Base-by-base conservation (phyloP, 2,888 invertebrate species). In the Aphidius colemani region DNA sequence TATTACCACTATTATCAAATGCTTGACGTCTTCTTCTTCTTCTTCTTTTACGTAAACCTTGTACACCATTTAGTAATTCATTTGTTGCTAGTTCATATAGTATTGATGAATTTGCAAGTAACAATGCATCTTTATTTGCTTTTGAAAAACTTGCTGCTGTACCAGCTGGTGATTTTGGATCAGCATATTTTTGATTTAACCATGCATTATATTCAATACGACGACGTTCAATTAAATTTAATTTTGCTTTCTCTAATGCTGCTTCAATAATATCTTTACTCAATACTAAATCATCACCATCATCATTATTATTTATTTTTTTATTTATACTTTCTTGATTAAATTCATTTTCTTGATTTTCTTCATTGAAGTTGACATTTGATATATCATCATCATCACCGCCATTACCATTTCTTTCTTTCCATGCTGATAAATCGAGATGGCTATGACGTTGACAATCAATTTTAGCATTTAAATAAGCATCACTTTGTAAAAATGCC, bases 141-240 rank as follows among this genome's bases (percentile, higher is more conserved):
- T 95, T 94, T 63, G 93, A 94, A 83, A 95, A 95, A 0, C 94
- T 94, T 1, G 94, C 95, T 1, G 94, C 94, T 0, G 91, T 93
- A 4, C 95, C 95, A 10, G 90, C 88, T 0, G 95, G 90, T 0
- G 94, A 94, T 74, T 92, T 92, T 0, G 95, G 93, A 78, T 94
- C 94, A 0, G 92, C 91, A 43, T 73, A 70, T 58, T 74, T 74
- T 13, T 78, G 79, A 41, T 79, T 69, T 11, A 89, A 85, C 92
- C 93, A 95, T 30, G 93, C 86, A 83, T 91, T 89, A 77, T 92
- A 94, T 76, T 94, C 94, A 71, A 92, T 86, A 70, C 89, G 89
- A 76, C 91, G 90, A 63, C 95, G 85, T 46, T 89, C 87, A 30
- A 89, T 85, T 77, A 94, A 85, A 72, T 92, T 91, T 64, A 89